Evolutionary conservation across 1,140 invertebrate species (phyloP).

Genomic region (Zaprionus inermis): DNA sequence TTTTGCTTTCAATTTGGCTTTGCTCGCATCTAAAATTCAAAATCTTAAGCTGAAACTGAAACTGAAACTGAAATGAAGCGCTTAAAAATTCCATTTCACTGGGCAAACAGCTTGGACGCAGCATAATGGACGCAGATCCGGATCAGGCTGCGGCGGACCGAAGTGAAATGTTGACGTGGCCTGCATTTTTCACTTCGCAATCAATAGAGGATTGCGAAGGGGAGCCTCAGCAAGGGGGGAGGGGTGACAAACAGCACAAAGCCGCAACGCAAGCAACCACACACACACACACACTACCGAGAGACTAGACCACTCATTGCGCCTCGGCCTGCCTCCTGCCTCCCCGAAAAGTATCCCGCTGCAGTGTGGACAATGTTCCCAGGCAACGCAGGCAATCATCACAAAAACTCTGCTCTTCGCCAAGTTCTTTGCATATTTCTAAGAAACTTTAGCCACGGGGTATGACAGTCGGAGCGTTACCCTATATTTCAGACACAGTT

Average conservation of each 20-base stretch:
- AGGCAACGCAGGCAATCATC: slow-evolving; percentile 4
- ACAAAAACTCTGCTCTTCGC: slow-evolving; percentile 2
- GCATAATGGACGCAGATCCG: slow-evolving; percentile 7
- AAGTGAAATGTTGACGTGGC: slow-evolving; percentile 21
- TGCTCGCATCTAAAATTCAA: slow-evolving; percentile 6
- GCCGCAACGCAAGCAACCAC: background rate
- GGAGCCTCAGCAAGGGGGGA: background rate
- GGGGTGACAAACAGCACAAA: background rate
- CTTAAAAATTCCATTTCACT: slow-evolving; percentile 53
- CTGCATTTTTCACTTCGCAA: slow-evolving; percentile 17
- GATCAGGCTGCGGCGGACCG: background rate
- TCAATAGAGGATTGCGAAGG: slow-evolving; percentile 30
- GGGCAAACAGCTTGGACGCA: slow-evolving; percentile 27
- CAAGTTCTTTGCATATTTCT: slow-evolving; percentile 5
- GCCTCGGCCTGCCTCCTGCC: background rate
- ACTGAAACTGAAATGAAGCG: slow-evolving; percentile 39
- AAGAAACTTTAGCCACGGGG: background rate
- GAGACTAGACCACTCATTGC: background rate
- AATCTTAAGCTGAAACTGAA: slow-evolving; percentile 7
- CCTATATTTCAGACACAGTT: background rate
- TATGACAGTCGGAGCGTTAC: background rate
- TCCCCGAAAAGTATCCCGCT: background rate
- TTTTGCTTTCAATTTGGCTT: slow-evolving; percentile 12
- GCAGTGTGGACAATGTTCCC: slow-evolving; percentile 3
- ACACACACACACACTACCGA: background rate